A percentile compares a stretch with the other conserved stretches of the same genome.
Conservation (phyloP, 1,140 invertebrate species). For the Scaptomyza pallida region DNA sequence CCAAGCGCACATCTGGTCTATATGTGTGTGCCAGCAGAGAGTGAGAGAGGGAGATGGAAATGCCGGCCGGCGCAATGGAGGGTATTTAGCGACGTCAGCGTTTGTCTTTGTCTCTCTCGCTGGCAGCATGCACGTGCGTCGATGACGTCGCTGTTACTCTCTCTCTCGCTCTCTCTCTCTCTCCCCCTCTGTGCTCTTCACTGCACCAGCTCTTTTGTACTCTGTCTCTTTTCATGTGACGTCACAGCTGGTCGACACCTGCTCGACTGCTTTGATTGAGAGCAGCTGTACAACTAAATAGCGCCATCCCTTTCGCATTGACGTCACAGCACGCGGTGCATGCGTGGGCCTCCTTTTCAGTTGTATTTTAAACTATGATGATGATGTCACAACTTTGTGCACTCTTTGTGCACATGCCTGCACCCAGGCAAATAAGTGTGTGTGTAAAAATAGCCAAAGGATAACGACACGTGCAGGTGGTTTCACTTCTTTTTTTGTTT, state of each 20-base stretch:
- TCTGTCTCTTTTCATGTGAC: conserved; percentile 45
- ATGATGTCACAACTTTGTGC: conserved; percentile 55
- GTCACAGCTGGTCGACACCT: conserved; percentile 20
- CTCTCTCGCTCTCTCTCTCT: conserved; percentile 29
- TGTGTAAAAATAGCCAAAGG: conserved; percentile 65
- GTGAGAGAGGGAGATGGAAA: conserved; percentile 26
- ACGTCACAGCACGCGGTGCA: conserved; percentile 19
- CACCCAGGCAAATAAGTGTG: neutral
- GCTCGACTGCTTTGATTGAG: conserved; percentile 16
- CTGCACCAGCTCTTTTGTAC: neutral
- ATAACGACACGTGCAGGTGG: conserved; percentile 47
- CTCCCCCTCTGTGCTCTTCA: conserved; percentile 10
- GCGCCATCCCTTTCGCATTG: conserved; percentile 19
- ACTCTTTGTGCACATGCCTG: conserved; percentile 38
- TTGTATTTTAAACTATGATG: neutral
- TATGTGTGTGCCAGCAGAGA: neutral
- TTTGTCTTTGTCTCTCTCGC: conserved; percentile 16
- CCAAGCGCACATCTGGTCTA: conserved; percentile 4
- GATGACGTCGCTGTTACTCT: conserved; percentile 41
- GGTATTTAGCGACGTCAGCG: neutral
- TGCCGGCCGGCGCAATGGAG: conserved; percentile 63
- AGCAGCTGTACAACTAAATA: neutral
- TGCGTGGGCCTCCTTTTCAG: neutral
- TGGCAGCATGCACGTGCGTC: conserved; percentile 27
- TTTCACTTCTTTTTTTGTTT: too few species aligned